A percentile compares a stretch with the other conserved stretches of the same genome.
phyloP scores from a whole-genome alignment of 1,140 invertebrate genomes.

The Tyrophagus putrescentiae region DNA sequence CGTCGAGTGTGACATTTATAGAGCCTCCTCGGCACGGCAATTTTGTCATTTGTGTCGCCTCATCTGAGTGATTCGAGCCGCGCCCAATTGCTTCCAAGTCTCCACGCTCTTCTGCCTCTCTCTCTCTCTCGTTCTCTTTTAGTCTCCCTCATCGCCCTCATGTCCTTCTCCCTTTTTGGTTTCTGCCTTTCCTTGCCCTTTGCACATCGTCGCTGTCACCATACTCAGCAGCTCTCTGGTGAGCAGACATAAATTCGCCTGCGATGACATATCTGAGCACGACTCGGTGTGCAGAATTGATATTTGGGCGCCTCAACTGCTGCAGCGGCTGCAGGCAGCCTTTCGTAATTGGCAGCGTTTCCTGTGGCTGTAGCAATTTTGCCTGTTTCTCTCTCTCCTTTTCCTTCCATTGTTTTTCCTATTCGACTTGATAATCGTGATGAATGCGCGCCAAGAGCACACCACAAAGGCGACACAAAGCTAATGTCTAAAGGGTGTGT shows the following conservation, averaged over 20 bases:
- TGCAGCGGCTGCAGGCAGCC: background rate
- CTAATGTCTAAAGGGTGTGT: slow-evolving; percentile 12
- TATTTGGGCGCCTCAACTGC: slow-evolving; percentile 8
- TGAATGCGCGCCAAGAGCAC: background rate
- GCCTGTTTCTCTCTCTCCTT: no score
- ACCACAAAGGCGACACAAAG: background rate
- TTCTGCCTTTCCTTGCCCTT: background rate
- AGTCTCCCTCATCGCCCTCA: background rate
- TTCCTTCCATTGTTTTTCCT: slow-evolving; percentile 4
- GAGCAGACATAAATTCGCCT: background rate
- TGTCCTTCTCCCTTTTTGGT: background rate
- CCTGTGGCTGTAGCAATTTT: slow-evolving; percentile 1
- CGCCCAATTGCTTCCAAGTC: background rate
- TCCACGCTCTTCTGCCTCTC: background rate
- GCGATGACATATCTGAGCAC: slow-evolving; percentile 4
- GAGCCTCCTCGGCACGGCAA: background rate
- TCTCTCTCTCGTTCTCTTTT: background rate
- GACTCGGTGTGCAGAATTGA: slow-evolving; percentile 5
- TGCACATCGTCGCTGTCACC: background rate
- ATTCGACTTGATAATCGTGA: slow-evolving; percentile 3
- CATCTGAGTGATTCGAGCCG: background rate
- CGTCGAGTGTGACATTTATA: background rate
- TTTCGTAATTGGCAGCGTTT: slow-evolving; percentile 13
- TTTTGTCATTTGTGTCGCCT: slow-evolving; percentile 13
- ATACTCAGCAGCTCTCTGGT: background rate